Percentiles rank a stretch among this genome's conserved stretches.
phyloP scores from a whole-genome alignment of 2,797 vertebrate species.

The Poecile montanus region DNA sequence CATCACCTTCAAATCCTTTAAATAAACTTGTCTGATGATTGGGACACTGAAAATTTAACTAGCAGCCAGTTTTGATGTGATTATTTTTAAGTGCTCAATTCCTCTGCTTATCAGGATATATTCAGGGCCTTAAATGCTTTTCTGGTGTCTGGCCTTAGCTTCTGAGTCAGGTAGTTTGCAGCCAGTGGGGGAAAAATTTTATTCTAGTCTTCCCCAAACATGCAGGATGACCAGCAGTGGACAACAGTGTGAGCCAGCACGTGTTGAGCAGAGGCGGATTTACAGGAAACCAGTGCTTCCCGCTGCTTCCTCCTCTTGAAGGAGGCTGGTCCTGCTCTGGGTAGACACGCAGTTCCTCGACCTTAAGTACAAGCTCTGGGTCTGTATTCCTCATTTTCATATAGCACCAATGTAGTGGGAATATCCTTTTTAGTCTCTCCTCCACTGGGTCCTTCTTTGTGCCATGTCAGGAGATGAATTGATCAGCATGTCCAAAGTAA shows the following conservation, averaged over 20 bases:
- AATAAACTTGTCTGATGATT: not conserved
- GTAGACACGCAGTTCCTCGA: not conserved
- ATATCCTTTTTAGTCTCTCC: not conserved
- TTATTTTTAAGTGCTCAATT: not conserved
- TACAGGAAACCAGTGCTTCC: conserved; percentile 40
- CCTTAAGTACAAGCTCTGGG: not conserved
- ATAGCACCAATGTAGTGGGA: not conserved
- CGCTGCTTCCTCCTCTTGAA: not conserved
- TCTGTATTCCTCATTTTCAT: not conserved
- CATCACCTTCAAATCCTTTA: not conserved
- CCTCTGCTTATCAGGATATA: not conserved
- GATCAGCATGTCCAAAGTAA: not conserved
- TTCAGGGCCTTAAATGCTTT: not conserved
- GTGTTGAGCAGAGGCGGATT: not conserved
- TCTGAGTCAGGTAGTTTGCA: not conserved
- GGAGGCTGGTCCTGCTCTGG: not conserved
- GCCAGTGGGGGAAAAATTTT: not conserved
- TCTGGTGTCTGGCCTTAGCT: not conserved
- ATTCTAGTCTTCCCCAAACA: not conserved
- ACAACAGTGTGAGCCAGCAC: not conserved
- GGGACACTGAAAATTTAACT: not conserved
- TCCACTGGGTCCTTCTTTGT: not conserved
- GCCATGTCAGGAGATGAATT: not conserved
- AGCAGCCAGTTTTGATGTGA: not conserved
- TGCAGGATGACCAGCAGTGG: not conserved